Conservation (phyloP, 2,797 vertebrate species). For the Gambusia yucatana region DNA sequence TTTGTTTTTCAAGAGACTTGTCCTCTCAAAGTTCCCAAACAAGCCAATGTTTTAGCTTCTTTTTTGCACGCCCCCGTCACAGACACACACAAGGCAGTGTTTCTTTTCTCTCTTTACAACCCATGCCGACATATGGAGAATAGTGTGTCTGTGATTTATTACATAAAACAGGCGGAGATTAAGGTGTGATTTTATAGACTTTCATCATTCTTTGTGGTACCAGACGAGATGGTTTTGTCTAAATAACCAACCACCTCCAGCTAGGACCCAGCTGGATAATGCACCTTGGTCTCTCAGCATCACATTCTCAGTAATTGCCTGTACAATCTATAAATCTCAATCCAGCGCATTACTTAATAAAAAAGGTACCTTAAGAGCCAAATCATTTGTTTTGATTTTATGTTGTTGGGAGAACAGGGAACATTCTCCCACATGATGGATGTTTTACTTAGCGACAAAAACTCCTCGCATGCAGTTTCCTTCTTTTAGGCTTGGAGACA, state of each 20-base stretch:
- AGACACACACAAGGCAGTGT: slow-evolving; percentile 6
- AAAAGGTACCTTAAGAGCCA: slow-evolving; percentile 22
- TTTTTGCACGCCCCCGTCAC: neutral
- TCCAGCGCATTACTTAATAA: slow-evolving; percentile 8
- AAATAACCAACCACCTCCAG: slow-evolving; percentile 30
- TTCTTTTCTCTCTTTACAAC: slow-evolving; percentile 31
- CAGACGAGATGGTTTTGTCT: slow-evolving; percentile 31
- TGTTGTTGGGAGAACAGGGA: slow-evolving; percentile 15
- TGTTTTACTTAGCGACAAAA: slow-evolving; percentile 29
- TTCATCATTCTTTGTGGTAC: slow-evolving; percentile 28
- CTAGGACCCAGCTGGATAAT: slow-evolving; percentile 40
- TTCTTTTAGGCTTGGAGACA: slow-evolving; percentile 8
- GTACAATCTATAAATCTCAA: slow-evolving; percentile 31
- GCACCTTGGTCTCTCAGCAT: slow-evolving; percentile 34
- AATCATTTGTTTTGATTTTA: slow-evolving; percentile 28
- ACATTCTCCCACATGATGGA: slow-evolving; percentile 34
- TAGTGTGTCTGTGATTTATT: slow-evolving; percentile 30
- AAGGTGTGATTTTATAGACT: slow-evolving; percentile 49
- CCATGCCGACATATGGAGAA: slow-evolving; percentile 39
- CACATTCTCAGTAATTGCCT: slow-evolving; percentile 36
- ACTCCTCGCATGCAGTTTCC: slow-evolving; percentile 8
- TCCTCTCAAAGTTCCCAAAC: slow-evolving; percentile 12
- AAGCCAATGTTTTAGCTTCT: neutral
- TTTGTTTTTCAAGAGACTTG: slow-evolving; percentile 7
- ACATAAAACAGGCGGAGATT: slow-evolving; percentile 25